Conservation (phyloP, 2,888 invertebrate genomes). For the Cheilosia variabilis region DNA sequence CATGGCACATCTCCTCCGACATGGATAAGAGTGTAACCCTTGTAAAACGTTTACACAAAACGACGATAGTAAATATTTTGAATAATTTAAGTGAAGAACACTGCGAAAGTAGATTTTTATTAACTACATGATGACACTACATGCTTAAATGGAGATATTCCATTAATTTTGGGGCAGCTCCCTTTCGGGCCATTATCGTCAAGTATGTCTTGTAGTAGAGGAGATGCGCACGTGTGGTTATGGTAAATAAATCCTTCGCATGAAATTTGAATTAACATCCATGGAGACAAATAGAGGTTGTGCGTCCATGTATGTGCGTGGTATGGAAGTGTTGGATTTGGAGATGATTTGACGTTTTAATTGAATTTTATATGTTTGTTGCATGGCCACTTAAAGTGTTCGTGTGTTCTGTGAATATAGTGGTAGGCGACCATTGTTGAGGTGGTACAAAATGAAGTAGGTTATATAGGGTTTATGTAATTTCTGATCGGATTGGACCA, state of each 20-base stretch:
- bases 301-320: constrained; percentile 24
- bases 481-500: too few species aligned
- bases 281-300: constrained; percentile 52
- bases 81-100: constrained; percentile 53
- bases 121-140: constrained; percentile 32
- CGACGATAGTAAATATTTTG: constrained; percentile 50
- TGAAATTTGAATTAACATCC: constrained; percentile 61
- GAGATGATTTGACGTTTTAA: constrained; percentile 45
- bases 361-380: constrained; percentile 46
- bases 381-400: neutral
- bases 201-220: neutral
- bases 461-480: too few species aligned
- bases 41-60: constrained; percentile 35
- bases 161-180: constrained; percentile 46
- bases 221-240: constrained; percentile 24
- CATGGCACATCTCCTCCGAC: neutral
- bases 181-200: constrained; percentile 30
- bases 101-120: constrained; percentile 39
- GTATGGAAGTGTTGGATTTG: constrained; percentile 26
- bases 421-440: neutral
- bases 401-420: neutral
- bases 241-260: constrained; percentile 49
- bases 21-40: constrained; percentile 10
- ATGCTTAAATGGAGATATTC: constrained; percentile 15
- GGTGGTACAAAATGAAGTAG: too few species aligned